Conservation (phyloP, 2,797 vertebrate genomes). For the Esox masquinongy region DNA sequence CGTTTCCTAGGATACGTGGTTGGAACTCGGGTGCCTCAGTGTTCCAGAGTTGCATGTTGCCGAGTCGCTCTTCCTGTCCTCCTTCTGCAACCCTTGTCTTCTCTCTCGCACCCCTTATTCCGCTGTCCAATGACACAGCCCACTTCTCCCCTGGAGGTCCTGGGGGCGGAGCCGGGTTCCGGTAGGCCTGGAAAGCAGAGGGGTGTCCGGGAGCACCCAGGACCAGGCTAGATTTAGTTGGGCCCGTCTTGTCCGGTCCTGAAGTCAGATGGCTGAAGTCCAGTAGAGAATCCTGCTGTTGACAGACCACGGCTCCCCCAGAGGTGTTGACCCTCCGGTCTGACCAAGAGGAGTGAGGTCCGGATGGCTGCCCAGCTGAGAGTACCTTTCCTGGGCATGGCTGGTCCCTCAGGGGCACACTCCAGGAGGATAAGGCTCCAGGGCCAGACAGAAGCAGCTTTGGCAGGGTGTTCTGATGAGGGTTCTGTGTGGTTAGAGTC, state of each 20-base stretch:
- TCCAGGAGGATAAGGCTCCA: neutral
- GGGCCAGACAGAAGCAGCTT: constrained; percentile 64
- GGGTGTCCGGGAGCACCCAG: constrained; percentile 59
- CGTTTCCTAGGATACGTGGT: constrained; percentile 56
- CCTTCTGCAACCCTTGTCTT: constrained; percentile 32
- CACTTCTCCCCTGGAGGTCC: neutral
- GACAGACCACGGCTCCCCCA: constrained; percentile 17
- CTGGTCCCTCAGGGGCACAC: constrained; percentile 37
- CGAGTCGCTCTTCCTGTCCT: constrained; percentile 15
- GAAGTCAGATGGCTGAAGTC: constrained; percentile 67
- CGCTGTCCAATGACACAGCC: constrained; percentile 6
- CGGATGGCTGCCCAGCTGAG: constrained; percentile 18
- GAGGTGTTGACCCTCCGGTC: constrained; percentile 59
- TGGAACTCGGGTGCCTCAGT: constrained; percentile 78
- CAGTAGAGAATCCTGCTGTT: constrained; percentile 34
- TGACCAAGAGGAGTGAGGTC: constrained; percentile 47
- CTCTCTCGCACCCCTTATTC: constrained; percentile 44
- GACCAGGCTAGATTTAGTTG: constrained; percentile 45
- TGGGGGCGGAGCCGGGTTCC: constrained; percentile 53
- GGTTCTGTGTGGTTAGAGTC: constrained; percentile 48
- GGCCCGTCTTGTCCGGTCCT: constrained; percentile 29
- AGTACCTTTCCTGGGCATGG: constrained; percentile 22
- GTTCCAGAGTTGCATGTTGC: constrained; percentile 76
- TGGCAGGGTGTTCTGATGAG: constrained; percentile 47
- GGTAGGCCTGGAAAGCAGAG: constrained; percentile 76